A percentile compares a stretch with the other conserved stretches of the same genome.
Evolutionary conservation across 2,888 invertebrate genomes (phyloP).

Genomic region (Zygaena filipendulae): DNA sequence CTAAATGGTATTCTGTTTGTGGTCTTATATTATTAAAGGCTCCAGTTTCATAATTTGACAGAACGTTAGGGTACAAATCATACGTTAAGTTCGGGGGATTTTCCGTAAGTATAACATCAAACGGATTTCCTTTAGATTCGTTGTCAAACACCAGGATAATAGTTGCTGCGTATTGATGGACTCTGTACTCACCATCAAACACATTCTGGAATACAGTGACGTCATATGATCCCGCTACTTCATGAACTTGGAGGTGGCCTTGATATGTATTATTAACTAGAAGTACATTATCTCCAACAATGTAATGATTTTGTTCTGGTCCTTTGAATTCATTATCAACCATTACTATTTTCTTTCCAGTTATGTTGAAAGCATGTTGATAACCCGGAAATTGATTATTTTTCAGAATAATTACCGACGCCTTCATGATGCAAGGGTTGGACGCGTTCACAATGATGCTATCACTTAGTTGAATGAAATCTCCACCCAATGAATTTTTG

Average conservation of each 20-base stretch:
- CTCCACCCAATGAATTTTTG: not conserved
- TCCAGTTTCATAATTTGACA: slow-evolving; percentile 6
- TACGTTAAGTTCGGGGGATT: too few relatives aligned
- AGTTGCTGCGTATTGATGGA: slow-evolving; percentile 6
- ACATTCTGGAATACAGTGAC: slow-evolving; percentile 5
- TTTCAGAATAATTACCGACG: slow-evolving; percentile 6
- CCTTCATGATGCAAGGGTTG: slow-evolving; percentile 5
- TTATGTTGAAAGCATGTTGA: slow-evolving; percentile 6
- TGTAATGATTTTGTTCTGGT: slow-evolving; percentile 7
- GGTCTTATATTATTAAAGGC: slow-evolving; percentile 5
- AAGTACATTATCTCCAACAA: slow-evolving; percentile 9
- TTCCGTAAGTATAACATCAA: slow-evolving; percentile 5
- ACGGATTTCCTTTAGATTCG: slow-evolving; percentile 4
- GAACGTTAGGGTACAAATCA: slow-evolving; percentile 4
- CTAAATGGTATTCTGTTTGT: slow-evolving; percentile 8
- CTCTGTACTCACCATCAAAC: slow-evolving; percentile 3
- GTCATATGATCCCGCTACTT: too few relatives aligned
- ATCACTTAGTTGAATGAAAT: slow-evolving; percentile 2
- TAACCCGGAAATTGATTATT: slow-evolving; percentile 6
- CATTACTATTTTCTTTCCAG: slow-evolving; percentile 8
- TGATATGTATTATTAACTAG: too few relatives aligned
- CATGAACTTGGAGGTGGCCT: slow-evolving; percentile 3
- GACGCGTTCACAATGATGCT: slow-evolving; percentile 1
- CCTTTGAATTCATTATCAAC: slow-evolving; percentile 6
- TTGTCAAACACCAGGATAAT: slow-evolving; percentile 6